Conservation (phyloP, 23 tunicate species). For the Halocynthia aurantium region DNA sequence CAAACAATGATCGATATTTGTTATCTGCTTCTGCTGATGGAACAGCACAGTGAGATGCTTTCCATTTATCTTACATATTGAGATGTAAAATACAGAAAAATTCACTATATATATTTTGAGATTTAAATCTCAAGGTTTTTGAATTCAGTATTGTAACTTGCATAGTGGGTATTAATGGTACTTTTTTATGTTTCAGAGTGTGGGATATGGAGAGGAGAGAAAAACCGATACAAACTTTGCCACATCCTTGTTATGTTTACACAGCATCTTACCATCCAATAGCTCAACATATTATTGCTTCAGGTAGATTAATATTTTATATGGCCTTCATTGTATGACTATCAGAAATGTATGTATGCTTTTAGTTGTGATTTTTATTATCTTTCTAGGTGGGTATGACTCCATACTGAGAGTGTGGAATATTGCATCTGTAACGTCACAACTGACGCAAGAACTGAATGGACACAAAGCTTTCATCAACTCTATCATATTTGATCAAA, state of each 20-base stretch:
- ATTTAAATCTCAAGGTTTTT: not conserved
- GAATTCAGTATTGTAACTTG: not conserved
- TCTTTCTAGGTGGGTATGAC: slow-evolving; percentile 67
- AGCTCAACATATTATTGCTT: slow-evolving; percentile 71
- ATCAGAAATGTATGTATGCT: too few relatives aligned
- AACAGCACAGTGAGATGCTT: slow-evolving; percentile 75
- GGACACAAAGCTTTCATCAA: slow-evolving; percentile 83
- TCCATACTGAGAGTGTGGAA: slow-evolving; percentile 77
- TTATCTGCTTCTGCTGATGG: slow-evolving; percentile 98
- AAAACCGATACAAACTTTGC: slow-evolving; percentile 64
- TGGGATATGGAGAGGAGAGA: slow-evolving; percentile 62
- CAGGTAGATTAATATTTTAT: slow-evolving; percentile 39
- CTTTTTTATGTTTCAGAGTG: slow-evolving; percentile 40
- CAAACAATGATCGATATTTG: slow-evolving; percentile 55
- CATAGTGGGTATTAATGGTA: not conserved
- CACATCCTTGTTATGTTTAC: slow-evolving; percentile 90
- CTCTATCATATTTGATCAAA: slow-evolving; percentile 61
- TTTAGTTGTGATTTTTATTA: not conserved
- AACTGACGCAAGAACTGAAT: slow-evolving; percentile 70
- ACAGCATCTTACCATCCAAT: slow-evolving; percentile 80
- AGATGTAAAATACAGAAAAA: not conserved
- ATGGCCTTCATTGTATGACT: not conserved
- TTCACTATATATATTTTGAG: not conserved
- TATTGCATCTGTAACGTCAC: slow-evolving; percentile 44
- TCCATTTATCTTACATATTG: not conserved